Evolutionary conservation across 2,797 vertebrate species (phyloP), one percentile per base, ranked within the genome.

Genomic region (Rhinogobio ventralis): DNA sequence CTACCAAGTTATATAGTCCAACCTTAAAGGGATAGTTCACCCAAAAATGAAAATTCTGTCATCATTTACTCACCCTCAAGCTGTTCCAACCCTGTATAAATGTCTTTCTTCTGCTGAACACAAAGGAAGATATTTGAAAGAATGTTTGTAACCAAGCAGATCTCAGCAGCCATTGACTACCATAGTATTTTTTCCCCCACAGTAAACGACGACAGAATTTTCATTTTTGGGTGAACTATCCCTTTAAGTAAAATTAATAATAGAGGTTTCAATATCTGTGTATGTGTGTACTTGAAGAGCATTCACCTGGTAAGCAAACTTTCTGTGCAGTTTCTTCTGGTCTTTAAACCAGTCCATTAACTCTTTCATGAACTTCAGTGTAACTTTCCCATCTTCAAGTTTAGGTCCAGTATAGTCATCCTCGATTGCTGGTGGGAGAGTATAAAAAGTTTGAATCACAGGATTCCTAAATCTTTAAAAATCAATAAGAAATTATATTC

Each of bases 291-390:
- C 68, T 49, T 53, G 23, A 80, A 19, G 28, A 69, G 53, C n/a
- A 1, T 7, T 89, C 89, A 99, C 98, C 97, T 99, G 98, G 90
- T 99, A 98, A 88, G 96, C 97, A 84, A 96, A 99, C 85, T 99
- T 99, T 90, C 97, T 94, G 92, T 99, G 98, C 69, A 99, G 93
- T 46, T 99, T 99, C 90, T 98, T 98, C 92, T 99, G 97, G 5
- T 97, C 97, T 88, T 96, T 95, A 90, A 98, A 99, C 97, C 97
- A 99, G 7, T 96, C 95, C 97, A 99, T 98, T 90, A 99, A 93
- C 17, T 99, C 97, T 86, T 96, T 95, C 97, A 99, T 97, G 95
- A 99, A 98, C 20, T 91, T 87, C 88, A 96, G 7, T 0, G 97
- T 98, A 42, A 99, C 96, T 72, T 93, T 96, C 39, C 97, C 96